These are phyloP conservation scores for Tragopan temminckii DNA, from an alignment of 2,797 vertebrate genomes.

Conservation along the genomic window DNA sequence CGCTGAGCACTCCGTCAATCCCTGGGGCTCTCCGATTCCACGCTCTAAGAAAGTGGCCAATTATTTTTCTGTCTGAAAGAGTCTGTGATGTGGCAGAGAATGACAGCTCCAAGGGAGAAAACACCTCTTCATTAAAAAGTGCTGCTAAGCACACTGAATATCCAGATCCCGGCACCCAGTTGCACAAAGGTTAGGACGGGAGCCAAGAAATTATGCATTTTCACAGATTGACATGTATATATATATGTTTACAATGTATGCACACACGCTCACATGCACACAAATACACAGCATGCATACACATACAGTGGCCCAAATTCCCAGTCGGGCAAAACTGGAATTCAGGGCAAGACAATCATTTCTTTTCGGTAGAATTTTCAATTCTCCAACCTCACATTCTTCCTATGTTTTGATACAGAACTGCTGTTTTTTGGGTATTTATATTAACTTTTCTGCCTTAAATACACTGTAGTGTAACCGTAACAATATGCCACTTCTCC, in stretches of 20 bases:
- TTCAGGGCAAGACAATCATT: background rate
- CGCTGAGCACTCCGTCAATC: slow-evolving; percentile 65
- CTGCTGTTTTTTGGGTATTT: background rate
- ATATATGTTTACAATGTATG: accelerated
- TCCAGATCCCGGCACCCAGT: slow-evolving; percentile 42
- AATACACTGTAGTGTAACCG: background rate
- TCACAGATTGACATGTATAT: background rate
- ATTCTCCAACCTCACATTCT: background rate
- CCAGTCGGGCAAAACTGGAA: background rate
- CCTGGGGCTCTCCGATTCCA: slow-evolving; percentile 75
- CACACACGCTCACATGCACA: background rate
- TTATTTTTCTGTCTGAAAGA: slow-evolving; percentile 91
- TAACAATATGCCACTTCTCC: background rate
- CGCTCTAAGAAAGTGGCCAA: slow-evolving; percentile 80
- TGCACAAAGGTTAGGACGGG: slow-evolving; percentile 44
- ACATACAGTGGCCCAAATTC: background rate
- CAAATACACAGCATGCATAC: background rate
- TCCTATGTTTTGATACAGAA: background rate
- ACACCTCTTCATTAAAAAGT: slow-evolving; percentile 81
- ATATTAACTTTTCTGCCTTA: background rate
- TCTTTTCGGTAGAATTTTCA: background rate
- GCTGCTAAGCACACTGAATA: slow-evolving; percentile 68
- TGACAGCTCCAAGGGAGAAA: slow-evolving; percentile 81
- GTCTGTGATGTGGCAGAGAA: slow-evolving; percentile 85
- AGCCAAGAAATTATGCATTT: slow-evolving; percentile 33